These are phyloP conservation scores for Calephelis perditalis DNA, from an alignment of 2,888 invertebrate species.

Conservation along the genomic window DNA sequence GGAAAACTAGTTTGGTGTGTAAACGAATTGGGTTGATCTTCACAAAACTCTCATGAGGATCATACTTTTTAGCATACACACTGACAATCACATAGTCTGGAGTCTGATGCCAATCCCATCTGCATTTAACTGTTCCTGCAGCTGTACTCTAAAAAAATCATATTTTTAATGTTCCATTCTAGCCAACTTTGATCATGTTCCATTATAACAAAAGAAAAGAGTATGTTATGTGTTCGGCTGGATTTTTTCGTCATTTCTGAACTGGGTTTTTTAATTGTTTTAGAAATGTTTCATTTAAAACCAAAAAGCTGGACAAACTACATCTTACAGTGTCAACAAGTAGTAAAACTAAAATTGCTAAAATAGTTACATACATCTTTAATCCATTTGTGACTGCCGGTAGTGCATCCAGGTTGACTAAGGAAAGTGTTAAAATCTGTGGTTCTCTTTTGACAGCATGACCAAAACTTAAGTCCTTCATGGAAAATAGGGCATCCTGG, in stretches of 20 bases:
- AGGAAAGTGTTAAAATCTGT: conserved; percentile 88
- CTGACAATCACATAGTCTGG: conserved; percentile 89
- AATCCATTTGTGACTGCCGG: conserved; percentile 92
- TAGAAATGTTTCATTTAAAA: too few relatives aligned
- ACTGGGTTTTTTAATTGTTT: too few relatives aligned
- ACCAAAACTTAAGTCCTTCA: conserved; percentile 98
- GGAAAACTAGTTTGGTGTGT: conserved; percentile 85
- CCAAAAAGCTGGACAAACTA: too few relatives aligned
- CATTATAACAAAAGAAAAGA: too few relatives aligned
- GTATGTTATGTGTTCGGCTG: too few relatives aligned
- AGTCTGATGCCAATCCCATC: conserved; percentile 98
- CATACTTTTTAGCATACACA: conserved; percentile 93
- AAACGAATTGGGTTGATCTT: conserved; percentile 91
- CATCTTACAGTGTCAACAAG: too few relatives aligned
- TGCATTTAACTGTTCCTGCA: conserved; percentile 81
- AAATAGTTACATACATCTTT: conserved; percentile 74
- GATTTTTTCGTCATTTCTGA: too few relatives aligned
- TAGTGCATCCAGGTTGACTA: conserved; percentile 92
- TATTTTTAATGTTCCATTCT: too few relatives aligned
- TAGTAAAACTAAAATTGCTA: conserved; percentile 11
- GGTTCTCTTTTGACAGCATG: conserved; percentile 95
- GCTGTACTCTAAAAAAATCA: conserved; percentile 65
- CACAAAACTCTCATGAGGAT: conserved; percentile 85
- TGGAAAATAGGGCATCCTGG: conserved; percentile 96
- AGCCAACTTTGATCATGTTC: too few relatives aligned